Evolutionary conservation across 2,888 invertebrate genomes (phyloP), one percentile per base, ranked within the genome.

Genomic region (Microdon myrmicae): DNA sequence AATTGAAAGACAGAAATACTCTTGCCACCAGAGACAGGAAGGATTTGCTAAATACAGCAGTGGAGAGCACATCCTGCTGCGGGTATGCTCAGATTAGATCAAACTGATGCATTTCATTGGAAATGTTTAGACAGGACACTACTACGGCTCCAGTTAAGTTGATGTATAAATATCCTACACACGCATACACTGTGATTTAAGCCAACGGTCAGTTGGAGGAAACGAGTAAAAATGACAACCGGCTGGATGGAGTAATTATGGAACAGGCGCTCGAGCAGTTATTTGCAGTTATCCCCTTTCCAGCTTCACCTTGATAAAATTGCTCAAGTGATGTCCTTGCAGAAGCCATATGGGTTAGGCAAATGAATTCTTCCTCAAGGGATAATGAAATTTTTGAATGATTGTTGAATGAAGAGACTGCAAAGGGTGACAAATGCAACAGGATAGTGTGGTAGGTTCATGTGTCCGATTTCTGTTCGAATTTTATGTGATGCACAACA

Each of bases 201-300:
- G 26, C 17, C 5, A n/a, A 25, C 29, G 12, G 38, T 25, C 39
- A 39, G 32, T 43, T 31, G 23, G 8, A n/a, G 31, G 23, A 9
- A 16, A 25, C 14, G 14, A 19, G 34, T 28, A 35, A 43, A 9
- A 6, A 17, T 29, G 37, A 31, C 13, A 29, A 9, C 31, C 16
- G 8, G 13, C 39, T 49, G 19, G 6, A 41, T 51, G 19, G 9
- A 32, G 45, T 26, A 38, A 28, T 45, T 34, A 32, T 14, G 32
- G 25, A 29, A 35, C 22, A 16, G 25, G 19, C 17, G 17, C 37
- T 4, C 25, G 20, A 31, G 29, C 8, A 38, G 20, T 38, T 54
- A 38, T 14, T 31, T 54, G 54, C 32, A 54, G 32, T 45, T 45
- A 54, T 32, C 38, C 32, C 38, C 31, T 37, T 37, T 37, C 13